Evolutionary conservation across 2,113 vertebrate genomes (phyloP).

Genomic region (Trachemys scripta): DNA sequence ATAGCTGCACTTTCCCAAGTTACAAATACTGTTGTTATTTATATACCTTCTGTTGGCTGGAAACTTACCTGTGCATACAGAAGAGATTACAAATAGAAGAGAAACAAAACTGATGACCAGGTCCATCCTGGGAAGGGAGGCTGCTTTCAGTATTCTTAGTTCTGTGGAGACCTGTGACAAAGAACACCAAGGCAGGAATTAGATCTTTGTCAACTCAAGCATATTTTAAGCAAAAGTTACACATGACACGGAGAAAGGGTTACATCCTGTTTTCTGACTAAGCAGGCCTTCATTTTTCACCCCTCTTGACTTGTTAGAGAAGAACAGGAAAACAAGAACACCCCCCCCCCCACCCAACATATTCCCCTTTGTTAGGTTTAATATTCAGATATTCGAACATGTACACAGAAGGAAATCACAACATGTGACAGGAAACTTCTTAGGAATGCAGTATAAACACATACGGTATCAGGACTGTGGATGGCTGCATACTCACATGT

Average conservation of each 20-base stretch:
- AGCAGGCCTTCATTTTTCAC: background rate
- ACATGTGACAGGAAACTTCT: conserved; percentile 9
- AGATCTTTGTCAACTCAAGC: background rate
- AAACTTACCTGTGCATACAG: conserved; percentile 46
- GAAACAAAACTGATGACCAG: background rate
- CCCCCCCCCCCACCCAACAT: background rate
- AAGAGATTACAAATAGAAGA: conserved; percentile 38
- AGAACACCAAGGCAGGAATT: background rate
- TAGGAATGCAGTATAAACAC: conserved; percentile 45
- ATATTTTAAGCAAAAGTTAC: background rate
- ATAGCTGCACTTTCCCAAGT: background rate
- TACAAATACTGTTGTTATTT: background rate
- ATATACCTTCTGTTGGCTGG: background rate
- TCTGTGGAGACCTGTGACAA: conserved; percentile 37
- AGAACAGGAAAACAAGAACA: background rate
- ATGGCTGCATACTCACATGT: conserved; percentile 26
- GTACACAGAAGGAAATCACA: conserved; percentile 30
- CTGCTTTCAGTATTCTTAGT: conserved; percentile 29
- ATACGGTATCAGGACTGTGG: background rate
- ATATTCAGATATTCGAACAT: conserved; percentile 51
- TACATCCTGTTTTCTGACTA: background rate
- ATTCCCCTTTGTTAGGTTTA: conserved; percentile 36
- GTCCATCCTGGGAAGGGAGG: background rate
- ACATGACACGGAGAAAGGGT: background rate
- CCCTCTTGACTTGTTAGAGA: background rate